These are phyloP conservation scores for Synanthedon andrenaeformis DNA, from an alignment of 2,888 invertebrate genomes.

Conservation along the genomic window DNA sequence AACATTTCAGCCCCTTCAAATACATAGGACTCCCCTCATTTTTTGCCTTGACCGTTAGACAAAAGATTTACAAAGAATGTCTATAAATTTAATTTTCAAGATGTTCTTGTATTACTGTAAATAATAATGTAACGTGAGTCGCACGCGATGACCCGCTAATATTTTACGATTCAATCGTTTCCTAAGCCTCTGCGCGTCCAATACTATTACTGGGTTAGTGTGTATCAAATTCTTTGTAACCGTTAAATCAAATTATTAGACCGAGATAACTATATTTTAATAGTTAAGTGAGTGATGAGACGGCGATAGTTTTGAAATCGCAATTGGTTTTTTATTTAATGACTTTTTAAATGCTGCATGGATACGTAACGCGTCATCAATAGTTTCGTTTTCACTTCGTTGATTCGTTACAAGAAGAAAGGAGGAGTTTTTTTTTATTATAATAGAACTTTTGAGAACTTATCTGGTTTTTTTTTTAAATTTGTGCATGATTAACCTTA, in stretches of 20 bases:
- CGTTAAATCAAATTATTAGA: constrained; percentile 17
- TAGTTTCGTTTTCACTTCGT: no score
- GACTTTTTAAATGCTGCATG: not conserved
- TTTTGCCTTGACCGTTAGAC: no score
- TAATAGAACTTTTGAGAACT: no score
- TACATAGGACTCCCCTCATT: no score
- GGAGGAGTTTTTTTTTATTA: constrained; percentile 2
- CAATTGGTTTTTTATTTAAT: not conserved
- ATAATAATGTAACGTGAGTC: not conserved
- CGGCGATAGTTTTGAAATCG: not conserved
- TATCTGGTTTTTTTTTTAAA: no score
- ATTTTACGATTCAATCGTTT: constrained; percentile 10
- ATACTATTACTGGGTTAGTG: constrained; percentile 11
- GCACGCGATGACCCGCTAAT: constrained; percentile 11
- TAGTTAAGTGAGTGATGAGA: not conserved
- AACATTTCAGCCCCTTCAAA: no score
- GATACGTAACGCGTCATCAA: no score
- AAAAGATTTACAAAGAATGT: no score
- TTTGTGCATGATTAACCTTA: no score
- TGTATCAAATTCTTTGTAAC: constrained; percentile 14
- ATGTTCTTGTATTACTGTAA: not conserved
- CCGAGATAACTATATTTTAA: constrained; percentile 14
- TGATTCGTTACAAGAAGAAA: no score
- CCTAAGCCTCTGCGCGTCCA: constrained; percentile 11
- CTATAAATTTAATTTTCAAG: no score